Conservation (phyloP, 2,113 vertebrate genomes). For the Mus musculus region DNA sequence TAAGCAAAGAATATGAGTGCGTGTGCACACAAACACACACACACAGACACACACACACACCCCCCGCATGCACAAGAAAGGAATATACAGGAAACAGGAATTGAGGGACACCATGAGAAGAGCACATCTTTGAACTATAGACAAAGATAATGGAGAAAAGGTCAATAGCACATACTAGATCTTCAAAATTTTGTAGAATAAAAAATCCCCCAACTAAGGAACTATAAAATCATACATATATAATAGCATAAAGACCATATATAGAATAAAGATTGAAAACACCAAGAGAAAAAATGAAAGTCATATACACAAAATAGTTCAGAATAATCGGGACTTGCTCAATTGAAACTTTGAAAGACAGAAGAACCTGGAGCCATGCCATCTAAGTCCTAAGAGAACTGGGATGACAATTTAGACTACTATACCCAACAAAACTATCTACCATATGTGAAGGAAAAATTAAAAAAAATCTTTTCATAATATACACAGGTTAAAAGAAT, state of each 20-base stretch:
- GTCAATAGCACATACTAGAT: not conserved
- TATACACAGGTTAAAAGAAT: not conserved
- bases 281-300: not conserved
- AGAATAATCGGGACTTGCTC: not conserved
- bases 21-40: not conserved
- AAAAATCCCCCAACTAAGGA: not conserved
- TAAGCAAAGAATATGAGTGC: not conserved
- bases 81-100: not conserved
- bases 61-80: not conserved
- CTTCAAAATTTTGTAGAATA: not conserved
- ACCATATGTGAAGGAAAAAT: not conserved
- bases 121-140: not conserved
- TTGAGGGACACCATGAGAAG: not conserved
- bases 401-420: not conserved
- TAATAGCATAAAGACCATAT: not conserved
- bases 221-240: not conserved
- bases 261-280: not conserved
- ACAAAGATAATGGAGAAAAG: not conserved
- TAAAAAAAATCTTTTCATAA: not conserved
- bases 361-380: not conserved
- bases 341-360: not conserved
- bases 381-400: not conserved
- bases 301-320: not conserved
- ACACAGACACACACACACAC: not conserved
- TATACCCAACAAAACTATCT: not conserved